Base-by-base conservation (phyloP, 2,888 invertebrate genomes). In the Patella caerulea region DNA sequence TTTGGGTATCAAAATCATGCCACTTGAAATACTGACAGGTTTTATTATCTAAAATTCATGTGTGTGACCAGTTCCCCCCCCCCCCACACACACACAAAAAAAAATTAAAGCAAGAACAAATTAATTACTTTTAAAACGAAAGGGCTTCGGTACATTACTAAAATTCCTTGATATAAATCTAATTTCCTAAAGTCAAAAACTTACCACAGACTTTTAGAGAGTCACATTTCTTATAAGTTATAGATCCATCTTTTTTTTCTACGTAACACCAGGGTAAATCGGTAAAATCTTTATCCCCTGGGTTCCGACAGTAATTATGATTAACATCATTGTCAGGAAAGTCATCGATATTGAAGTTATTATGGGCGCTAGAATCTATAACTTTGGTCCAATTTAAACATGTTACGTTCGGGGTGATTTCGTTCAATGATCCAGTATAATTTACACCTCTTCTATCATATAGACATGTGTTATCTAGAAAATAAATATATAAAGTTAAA, bases 221-320 rank as follows among this genome's bases (percentile, higher is more conserved):
- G 9, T 78, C 79, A 52, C 45, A 73, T 14, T 14, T 52, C 24
- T 56, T 69, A 2, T 29, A 71, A n/a, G 34, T 7, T 34, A 54
- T 17, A 4, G 34, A 45, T 12, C n/a, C 14, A 78, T 73, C 52
- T 65, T 71, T 15, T 71, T 54, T 45, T n/a, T 59, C 52, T 17
- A 77, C 29, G 71, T 84, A 83, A 65, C 83, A 82, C 86, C 86
- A 86, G 15, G 79, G 79, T 15, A 78, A 34, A 71, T 77, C 81
- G 12, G 80, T 74, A 34, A 78, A 70, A n/a, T 77, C 77, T 4
- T 79, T 71, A 11, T 75, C 54, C 0, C 76, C 72, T 29, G 84
- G 83, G 29, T 83, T 85, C 4, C 87, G 84, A 69, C 84, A 82
- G 72, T 83, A 86, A 52, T 80, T 83, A 29, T 83, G 79, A 9